Percentiles rank a stretch among this genome's conserved stretches.
Evolutionary conservation across 2,888 invertebrate genomes (phyloP).

Genomic region (Crocallis elinguaria): DNA sequence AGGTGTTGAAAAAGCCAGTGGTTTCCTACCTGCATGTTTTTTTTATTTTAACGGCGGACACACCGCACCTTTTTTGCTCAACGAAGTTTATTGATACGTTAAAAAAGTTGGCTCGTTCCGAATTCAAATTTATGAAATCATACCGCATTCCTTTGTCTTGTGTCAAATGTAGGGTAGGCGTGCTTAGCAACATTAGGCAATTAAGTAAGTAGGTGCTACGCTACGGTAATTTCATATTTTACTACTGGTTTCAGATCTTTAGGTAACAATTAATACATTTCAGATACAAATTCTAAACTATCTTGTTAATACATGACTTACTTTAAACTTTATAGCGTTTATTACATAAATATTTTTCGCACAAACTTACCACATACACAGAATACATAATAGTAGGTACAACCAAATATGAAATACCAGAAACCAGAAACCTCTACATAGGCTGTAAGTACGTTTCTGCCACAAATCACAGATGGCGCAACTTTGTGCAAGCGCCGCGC

Average conservation of each 20-base stretch:
- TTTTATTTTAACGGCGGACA: slow-evolving; percentile 21
- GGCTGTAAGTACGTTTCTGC: background rate
- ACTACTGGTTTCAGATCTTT: no score
- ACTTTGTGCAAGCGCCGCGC: background rate
- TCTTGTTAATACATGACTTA: no score
- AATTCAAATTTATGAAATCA: slow-evolving; percentile 6
- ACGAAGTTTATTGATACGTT: slow-evolving; percentile 7
- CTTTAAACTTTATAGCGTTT: no score
- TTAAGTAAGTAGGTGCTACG: no score
- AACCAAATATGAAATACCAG: no score
- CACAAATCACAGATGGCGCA: slow-evolving; percentile 4
- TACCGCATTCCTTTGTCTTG: slow-evolving; percentile 9
- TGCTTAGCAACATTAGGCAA: slow-evolving; percentile 1
- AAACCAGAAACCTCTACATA: no score
- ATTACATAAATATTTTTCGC: no score
- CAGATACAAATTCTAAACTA: no score
- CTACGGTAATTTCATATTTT: no score
- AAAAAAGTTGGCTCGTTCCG: background rate
- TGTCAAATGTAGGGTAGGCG: slow-evolving; percentile 14
- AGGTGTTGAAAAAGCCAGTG: slow-evolving; percentile 34
- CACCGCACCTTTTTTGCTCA: slow-evolving; percentile 6
- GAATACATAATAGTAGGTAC: no score
- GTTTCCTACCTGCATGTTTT: slow-evolving; percentile 34
- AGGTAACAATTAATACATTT: no score
- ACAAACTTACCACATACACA: no score